Evolutionary conservation across 2,797 vertebrate species (phyloP), one percentile per base, ranked within the genome.

Genomic region (Pseudotriccus pelzelni): DNA sequence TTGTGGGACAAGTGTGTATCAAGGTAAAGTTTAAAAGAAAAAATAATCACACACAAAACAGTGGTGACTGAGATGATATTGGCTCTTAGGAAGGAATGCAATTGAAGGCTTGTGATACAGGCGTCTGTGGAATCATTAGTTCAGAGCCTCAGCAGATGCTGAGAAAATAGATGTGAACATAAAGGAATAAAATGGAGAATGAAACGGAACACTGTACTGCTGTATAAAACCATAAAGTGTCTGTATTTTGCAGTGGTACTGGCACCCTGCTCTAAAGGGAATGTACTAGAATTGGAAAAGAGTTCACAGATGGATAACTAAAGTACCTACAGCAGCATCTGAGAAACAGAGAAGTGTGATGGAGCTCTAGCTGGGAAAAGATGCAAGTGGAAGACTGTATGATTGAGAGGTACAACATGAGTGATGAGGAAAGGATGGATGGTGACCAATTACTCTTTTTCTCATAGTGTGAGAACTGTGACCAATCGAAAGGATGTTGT

Each of bases 71-170:
- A 78, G 14, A 36, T 88, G 62, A 47, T 30, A 27, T 10, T 86
- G 39, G 27, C 36, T 5, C 13, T 39, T 50, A 25, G 63, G 53
- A 68, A 25, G 63, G 53, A 68, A 58, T 50, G 34, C 56, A 91
- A 0, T 39, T 0, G 2, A 49, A 12, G 13, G 17, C 32, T 58
- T 76, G 12, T 47, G 28, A 41, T 74, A 44, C 8, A 20, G 70
- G 37, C 13, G 16, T 84, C 50, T 22, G 52, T 72, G 67, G 58
- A 80, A 93, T 50, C 14, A n/a, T 55, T 76, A 36, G 43, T 92
- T 89, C 32, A 81, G 46, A 84, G 8, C n/a, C 49, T 81, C 39
- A 62, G 47, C 18, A 76, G 49, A 60, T 36, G 13, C 11, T 81
- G 56, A 52, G 70, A 84, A 62, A 77, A 74, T 24, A 63, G 32